phyloP scores from a whole-genome alignment of 92 coral and sea anemone genomes.

The Epizoanthus ramosus region DNA sequence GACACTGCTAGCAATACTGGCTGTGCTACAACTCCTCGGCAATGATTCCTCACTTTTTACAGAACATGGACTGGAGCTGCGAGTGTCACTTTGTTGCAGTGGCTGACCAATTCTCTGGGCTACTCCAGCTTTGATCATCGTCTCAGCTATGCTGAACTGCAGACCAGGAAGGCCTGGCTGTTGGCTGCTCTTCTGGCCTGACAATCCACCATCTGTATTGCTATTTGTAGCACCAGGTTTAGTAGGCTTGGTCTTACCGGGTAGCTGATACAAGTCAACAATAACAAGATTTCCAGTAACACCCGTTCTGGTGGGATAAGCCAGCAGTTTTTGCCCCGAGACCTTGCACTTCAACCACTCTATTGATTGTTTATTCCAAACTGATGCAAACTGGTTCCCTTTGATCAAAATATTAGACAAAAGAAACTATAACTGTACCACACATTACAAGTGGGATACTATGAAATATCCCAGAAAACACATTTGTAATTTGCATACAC shows the following conservation, averaged over 20 bases:
- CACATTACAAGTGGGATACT: neutral
- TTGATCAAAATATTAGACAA: neutral
- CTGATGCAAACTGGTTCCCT: slow-evolving; percentile 38
- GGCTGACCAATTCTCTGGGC: slow-evolving; percentile 60
- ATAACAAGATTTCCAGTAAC: slow-evolving; percentile 58
- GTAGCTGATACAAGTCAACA: slow-evolving; percentile 61
- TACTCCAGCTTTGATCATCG: slow-evolving; percentile 66
- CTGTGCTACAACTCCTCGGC: slow-evolving; percentile 54
- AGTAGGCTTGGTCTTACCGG: neutral
- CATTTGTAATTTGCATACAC: too few relatives aligned
- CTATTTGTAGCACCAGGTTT: neutral
- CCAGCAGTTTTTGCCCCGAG: slow-evolving; percentile 73
- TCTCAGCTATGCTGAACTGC: slow-evolving; percentile 72
- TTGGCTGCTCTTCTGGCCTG: too few relatives aligned
- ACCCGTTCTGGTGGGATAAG: slow-evolving; percentile 65
- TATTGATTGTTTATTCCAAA: slow-evolving; percentile 71
- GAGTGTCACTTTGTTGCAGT: slow-evolving; percentile 17
- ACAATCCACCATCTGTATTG: slow-evolving; percentile 19
- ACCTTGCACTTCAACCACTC: slow-evolving; percentile 76
- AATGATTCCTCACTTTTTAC: slow-evolving; percentile 54
- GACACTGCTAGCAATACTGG: slow-evolving; percentile 61
- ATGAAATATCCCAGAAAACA: too few relatives aligned
- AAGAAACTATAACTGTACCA: neutral
- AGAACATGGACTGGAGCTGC: slow-evolving; percentile 61
- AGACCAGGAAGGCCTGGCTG: slow-evolving; percentile 43